These are phyloP conservation scores for Chionomys nivalis DNA, from an alignment of 2,113 vertebrate genomes.

Conservation along the genomic window DNA sequence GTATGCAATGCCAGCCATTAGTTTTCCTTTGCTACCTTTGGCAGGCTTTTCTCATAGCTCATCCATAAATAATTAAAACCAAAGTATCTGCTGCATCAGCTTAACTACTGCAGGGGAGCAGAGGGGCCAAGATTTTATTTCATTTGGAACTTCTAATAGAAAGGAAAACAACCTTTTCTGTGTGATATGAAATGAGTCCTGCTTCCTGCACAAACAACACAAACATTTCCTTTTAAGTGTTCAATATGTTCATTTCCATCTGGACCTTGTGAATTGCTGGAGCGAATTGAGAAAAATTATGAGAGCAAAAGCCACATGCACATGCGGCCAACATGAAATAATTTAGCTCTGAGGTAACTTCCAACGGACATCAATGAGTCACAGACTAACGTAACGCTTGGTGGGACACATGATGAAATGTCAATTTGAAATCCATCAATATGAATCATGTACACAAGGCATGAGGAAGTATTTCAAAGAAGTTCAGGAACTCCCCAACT, in stretches of 20 bases:
- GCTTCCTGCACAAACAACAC: slow-evolving; percentile 73
- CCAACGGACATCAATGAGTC: slow-evolving; percentile 69
- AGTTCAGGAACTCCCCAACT: background rate
- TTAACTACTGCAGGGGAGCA: slow-evolving; percentile 81
- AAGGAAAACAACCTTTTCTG: slow-evolving; percentile 66
- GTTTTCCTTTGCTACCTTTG: slow-evolving; percentile 85
- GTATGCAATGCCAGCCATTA: slow-evolving; percentile 85
- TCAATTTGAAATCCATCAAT: slow-evolving; percentile 58
- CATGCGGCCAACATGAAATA: slow-evolving; percentile 68
- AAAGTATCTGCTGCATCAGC: slow-evolving; percentile 82
- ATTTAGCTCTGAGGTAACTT: slow-evolving; percentile 75
- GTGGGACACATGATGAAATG: slow-evolving; percentile 51
- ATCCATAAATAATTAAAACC: slow-evolving; percentile 86
- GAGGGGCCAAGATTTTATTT: slow-evolving; percentile 76
- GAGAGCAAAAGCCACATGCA: slow-evolving; percentile 64
- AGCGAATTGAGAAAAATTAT: slow-evolving; percentile 84
- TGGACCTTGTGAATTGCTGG: slow-evolving; percentile 72
- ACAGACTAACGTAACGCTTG: slow-evolving; percentile 67
- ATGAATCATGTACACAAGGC: slow-evolving; percentile 49
- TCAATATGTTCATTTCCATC: slow-evolving; percentile 75
- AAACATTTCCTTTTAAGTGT: slow-evolving; percentile 81
- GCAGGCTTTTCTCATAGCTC: slow-evolving; percentile 83
- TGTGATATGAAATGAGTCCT: slow-evolving; percentile 68
- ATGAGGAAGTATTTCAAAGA: background rate
- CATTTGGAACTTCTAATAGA: slow-evolving; percentile 71